These are phyloP conservation scores for Agonum fuliginosum DNA, from an alignment of 2,888 invertebrate species.

Conservation along the genomic window DNA sequence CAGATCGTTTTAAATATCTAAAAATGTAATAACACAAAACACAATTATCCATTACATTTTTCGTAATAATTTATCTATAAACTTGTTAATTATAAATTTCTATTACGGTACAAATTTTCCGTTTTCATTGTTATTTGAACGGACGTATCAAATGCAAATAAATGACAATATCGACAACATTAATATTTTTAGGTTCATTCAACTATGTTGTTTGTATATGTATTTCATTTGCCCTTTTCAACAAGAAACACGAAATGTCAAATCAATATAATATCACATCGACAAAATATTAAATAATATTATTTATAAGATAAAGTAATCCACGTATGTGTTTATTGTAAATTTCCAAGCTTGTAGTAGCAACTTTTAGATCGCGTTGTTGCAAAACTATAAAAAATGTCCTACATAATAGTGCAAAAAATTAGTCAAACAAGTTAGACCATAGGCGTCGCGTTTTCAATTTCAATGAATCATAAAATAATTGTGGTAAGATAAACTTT, in stretches of 20 bases:
- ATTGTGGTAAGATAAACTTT: too few species aligned
- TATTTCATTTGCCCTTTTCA: constrained; percentile 14
- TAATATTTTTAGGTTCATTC: constrained; percentile 43
- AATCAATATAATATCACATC: constrained; percentile 34
- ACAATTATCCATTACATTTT: too few species aligned
- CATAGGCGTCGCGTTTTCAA: neutral
- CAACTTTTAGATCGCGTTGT: neutral
- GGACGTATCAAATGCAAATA: neutral
- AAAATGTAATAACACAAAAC: too few species aligned
- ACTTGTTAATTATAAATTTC: too few species aligned
- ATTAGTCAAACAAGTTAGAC: neutral
- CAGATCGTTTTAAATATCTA: too few species aligned
- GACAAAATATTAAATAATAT: neutral
- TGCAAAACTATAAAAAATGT: constrained; percentile 41
- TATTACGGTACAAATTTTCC: constrained; percentile 5
- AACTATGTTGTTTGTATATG: neutral
- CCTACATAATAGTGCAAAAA: constrained; percentile 21
- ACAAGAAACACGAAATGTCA: neutral
- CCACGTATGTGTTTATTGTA: neutral
- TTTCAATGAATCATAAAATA: neutral
- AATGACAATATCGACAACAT: constrained; percentile 1
- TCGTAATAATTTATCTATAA: too few species aligned
- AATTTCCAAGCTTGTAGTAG: constrained; percentile 16
- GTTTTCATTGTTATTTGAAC: constrained; percentile 17
- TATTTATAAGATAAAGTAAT: neutral